Evolutionary conservation across 1,140 invertebrate species (phyloP), one percentile per base, ranked within the genome.

Genomic region (Chironomus striatipennis): DNA sequence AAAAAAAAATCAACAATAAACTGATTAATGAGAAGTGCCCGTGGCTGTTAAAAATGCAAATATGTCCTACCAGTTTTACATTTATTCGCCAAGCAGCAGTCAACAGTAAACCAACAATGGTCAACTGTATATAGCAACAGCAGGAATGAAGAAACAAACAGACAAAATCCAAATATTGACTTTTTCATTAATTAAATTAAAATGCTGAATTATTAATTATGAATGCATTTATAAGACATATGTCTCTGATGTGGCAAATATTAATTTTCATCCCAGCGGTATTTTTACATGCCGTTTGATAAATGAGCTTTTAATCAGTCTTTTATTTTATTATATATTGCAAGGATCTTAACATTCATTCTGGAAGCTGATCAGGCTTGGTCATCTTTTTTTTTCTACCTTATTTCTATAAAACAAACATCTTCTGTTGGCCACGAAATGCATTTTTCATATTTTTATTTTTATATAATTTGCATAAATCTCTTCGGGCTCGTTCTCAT

Each of bases 121-220:
- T 34, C 24, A 34, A 34, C 24, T 34, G 1, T 34, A 34, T 1
- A 1, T 2, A 34, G 2, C 1, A 5, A 1, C 1, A 5, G 24
- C 1, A 34, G 5, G 24, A 34, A 34, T 2, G 5, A 34, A 34
- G 5, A 34, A 34, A 34, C 24, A 34, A 34, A 34, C 24, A 34
- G 24, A 5, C 47, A 57, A 57, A 57, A 20, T 18, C 4, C n/a
- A 70, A 70, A 18, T 70, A 70, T 70, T 70, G 65, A 70, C 65
- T 18, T 70, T 34, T 70, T 70, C 65, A 70, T 70, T 70, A 70
- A 70, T 70, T 70, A 70, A 70, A 70, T 70, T 70, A 70, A 70
- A 57, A 12, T 5, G 24, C 24, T 34, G 24, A 34, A 70, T 18
- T 18, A 70, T 70, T 70, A 70, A 70, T 70, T 70, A 70, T 20